Conservation (phyloP, 2,797 vertebrate species). For the Syndactyla subalaris region DNA sequence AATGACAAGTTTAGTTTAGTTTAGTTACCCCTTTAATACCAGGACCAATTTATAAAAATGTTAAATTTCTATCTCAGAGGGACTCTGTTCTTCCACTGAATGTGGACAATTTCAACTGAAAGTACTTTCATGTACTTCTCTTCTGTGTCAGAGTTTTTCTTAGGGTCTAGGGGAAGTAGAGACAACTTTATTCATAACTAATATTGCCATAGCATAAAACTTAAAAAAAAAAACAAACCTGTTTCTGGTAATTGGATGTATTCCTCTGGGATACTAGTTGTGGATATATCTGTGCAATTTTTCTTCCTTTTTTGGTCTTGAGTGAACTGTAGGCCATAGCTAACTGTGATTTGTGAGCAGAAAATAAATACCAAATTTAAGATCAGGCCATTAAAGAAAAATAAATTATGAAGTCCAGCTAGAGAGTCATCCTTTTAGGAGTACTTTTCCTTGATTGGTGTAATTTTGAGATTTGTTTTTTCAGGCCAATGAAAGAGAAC, state of each 20-base stretch:
- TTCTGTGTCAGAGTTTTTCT: background rate
- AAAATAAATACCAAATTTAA: background rate
- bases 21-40: background rate
- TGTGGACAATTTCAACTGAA: background rate
- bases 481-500: background rate
- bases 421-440: background rate
- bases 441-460: background rate
- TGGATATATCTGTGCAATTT: background rate
- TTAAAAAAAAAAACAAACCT: background rate
- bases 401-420: background rate
- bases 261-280: background rate
- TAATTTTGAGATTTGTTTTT: background rate
- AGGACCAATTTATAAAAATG: background rate
- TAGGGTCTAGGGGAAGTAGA: background rate
- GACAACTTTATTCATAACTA: background rate
- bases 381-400: background rate
- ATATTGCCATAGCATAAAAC: background rate
- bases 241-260: background rate
- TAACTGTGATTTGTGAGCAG: background rate
- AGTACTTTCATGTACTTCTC: background rate
- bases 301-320: constrained; percentile 27
- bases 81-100: background rate
- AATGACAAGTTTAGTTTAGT: background rate
- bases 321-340: background rate
- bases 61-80: background rate